Percentiles rank a stretch among this genome's conserved stretches.
Conservation (phyloP, 1,140 invertebrate species). For the Subanguina moxae region DNA sequence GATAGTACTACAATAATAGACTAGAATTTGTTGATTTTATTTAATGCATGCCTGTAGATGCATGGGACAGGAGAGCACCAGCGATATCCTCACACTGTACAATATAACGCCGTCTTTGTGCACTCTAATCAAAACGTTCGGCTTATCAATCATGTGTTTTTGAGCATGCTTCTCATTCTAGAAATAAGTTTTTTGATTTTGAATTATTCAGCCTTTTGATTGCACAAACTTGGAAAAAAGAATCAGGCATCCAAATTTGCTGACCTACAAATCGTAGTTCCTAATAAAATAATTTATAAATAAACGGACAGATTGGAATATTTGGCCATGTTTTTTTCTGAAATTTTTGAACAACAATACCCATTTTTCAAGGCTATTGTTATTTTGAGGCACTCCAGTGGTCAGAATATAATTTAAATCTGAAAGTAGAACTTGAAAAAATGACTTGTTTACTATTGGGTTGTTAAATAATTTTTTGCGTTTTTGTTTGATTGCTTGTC, state of each 20-base stretch:
- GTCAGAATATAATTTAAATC: too few species aligned
- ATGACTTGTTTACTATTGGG: too few species aligned
- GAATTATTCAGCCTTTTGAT: too few species aligned
- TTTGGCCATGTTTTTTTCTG: too few species aligned
- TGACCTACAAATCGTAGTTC: slow-evolving; percentile 35
- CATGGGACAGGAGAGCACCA: slow-evolving; percentile 87
- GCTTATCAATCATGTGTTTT: slow-evolving; percentile 78
- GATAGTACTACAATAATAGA: slow-evolving; percentile 70
- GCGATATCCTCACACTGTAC: slow-evolving; percentile 77
- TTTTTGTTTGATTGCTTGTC: too few species aligned
- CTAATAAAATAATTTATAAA: too few species aligned
- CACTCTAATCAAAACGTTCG: slow-evolving; percentile 79
- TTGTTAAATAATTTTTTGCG: too few species aligned
- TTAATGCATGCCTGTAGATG: slow-evolving; percentile 45
- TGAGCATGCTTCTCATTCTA: slow-evolving; percentile 94
- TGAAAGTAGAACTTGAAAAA: too few species aligned
- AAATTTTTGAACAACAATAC: too few species aligned
- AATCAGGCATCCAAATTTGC: slow-evolving; percentile 59
- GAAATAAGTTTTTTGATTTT: slow-evolving; percentile 65
- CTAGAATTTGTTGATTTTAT: neutral
- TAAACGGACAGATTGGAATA: too few species aligned
- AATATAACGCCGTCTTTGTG: slow-evolving; percentile 88
- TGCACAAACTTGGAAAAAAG: slow-evolving; percentile 52
- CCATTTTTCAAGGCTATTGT: too few species aligned
- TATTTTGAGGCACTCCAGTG: too few species aligned